Evolutionary conservation across 2,113 vertebrate species (phyloP).

Genomic region (Rhabdornis inornatus): DNA sequence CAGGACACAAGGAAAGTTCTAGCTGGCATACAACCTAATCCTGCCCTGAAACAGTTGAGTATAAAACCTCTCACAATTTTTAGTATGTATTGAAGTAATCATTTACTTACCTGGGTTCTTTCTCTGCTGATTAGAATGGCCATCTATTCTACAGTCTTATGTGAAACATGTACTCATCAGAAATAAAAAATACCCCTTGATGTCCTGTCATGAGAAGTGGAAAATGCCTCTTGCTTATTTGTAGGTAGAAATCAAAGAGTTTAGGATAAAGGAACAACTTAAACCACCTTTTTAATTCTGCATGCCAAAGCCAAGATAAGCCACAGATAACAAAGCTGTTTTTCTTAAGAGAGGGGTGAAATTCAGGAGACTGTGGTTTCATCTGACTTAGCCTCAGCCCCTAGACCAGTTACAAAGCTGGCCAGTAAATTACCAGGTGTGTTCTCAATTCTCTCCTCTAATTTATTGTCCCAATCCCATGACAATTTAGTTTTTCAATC

Average conservation of each 20-base stretch:
- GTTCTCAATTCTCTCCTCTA: background rate
- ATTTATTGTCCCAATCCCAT: background rate
- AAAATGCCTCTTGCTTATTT: background rate
- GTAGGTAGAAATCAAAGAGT: background rate
- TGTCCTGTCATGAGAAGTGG: background rate
- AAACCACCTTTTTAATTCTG: background rate
- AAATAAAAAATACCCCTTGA: background rate
- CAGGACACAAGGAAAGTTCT: background rate
- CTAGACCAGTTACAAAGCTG: background rate
- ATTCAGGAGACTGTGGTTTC: background rate
- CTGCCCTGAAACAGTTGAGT: background rate
- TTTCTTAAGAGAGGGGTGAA: background rate
- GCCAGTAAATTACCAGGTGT: background rate
- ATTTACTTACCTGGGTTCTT: background rate
- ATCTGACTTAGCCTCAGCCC: background rate
- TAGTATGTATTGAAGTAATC: background rate
- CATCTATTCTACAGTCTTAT: background rate
- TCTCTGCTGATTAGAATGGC: background rate
- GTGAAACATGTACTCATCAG: background rate
- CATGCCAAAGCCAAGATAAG: background rate
- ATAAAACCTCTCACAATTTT: background rate
- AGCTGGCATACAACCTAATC: background rate
- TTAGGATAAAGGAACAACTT: background rate
- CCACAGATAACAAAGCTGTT: background rate
- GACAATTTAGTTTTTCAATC: background rate